A percentile compares a stretch with the other conserved stretches of the same genome.
These are phyloP conservation scores for Tragelaphus strepsiceros DNA, from an alignment of 2,113 vertebrate genomes.

Conservation along the genomic window DNA sequence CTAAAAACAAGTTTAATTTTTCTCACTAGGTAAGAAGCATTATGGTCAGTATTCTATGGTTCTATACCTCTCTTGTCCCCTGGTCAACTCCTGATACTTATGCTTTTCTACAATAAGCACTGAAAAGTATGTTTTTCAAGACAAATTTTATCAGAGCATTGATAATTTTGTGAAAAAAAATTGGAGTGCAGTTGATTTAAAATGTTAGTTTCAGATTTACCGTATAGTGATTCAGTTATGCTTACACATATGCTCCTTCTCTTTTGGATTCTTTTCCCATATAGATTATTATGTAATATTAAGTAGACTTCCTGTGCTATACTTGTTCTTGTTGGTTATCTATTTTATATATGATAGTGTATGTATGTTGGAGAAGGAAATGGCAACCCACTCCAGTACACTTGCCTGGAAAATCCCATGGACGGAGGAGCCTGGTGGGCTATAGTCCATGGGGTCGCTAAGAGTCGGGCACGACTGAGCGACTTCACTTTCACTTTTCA, in stretches of 20 bases:
- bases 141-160: not conserved
- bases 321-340: not conserved
- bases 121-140: not conserved
- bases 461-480: no score
- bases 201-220: not conserved
- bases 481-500: no score
- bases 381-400: no score
- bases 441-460: no score
- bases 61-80: not conserved
- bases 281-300: not conserved
- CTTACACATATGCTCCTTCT: not conserved
- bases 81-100: not conserved
- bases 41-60: not conserved
- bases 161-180: not conserved
- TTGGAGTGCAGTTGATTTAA: not conserved
- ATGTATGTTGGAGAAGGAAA: not conserved
- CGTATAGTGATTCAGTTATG: not conserved
- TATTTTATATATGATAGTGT: not conserved
- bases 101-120: not conserved
- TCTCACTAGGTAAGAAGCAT: not conserved
- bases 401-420: no score
- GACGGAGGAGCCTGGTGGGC: no score
- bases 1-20: not conserved
- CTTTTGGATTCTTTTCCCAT: not conserved
- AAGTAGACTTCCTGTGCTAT: not conserved